Percentiles rank a stretch among this genome's conserved stretches.
phyloP scores from a whole-genome alignment of 1,140 invertebrate species.

The Tetramorium simillimum region DNA sequence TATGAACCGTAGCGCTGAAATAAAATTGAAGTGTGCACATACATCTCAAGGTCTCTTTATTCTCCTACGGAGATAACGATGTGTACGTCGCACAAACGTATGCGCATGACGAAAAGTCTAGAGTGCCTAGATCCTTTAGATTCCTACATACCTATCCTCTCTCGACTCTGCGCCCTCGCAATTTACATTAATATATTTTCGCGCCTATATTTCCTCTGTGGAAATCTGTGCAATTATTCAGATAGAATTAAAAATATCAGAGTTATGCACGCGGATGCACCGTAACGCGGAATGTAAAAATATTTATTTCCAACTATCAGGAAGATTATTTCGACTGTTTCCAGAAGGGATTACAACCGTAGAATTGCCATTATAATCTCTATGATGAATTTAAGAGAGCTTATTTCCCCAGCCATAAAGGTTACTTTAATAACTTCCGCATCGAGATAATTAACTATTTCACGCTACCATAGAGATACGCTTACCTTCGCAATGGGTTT shows the following conservation, averaged over 20 bases:
- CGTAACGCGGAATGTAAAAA: neutral
- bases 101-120: neutral
- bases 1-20: conserved; percentile 95
- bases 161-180: neutral
- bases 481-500: conserved; percentile 7
- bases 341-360: conserved; percentile 9
- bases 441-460: conserved; percentile 22
- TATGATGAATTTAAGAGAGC: conserved; percentile 29
- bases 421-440: conserved; percentile 15
- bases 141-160: neutral
- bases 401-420: conserved; percentile 29
- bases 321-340: conserved; percentile 18
- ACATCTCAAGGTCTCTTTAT: neutral
- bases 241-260: neutral
- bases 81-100: neutral
- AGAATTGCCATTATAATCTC: conserved; percentile 25
- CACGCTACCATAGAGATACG: neutral
- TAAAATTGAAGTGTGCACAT: conserved; percentile 73
- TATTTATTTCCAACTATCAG: neutral
- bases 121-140: conserved; percentile 5
- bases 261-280: neutral
- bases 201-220: neutral
- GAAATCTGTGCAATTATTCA: conserved; percentile 4
- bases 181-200: neutral
- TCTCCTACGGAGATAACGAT: neutral